Evolutionary conservation across 1,140 invertebrate genomes (phyloP).

Genomic region (Meloidogyne exigua): DNA sequence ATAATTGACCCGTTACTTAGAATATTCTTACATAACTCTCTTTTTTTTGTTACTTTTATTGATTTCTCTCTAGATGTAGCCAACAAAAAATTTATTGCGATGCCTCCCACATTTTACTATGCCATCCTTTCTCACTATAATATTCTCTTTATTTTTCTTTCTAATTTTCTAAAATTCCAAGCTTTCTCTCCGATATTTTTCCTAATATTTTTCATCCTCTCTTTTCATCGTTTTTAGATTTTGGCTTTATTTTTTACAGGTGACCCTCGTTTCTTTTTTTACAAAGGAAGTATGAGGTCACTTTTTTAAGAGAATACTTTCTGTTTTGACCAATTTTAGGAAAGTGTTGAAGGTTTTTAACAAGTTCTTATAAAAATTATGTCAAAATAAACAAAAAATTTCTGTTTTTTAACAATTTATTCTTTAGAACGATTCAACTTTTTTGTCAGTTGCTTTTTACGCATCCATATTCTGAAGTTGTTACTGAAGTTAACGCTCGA

Average conservation of each 20-base stretch:
- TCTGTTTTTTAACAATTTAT: neutral
- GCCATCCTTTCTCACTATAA: neutral
- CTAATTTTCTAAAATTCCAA: neutral
- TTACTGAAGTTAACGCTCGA: slow-evolving; percentile 30
- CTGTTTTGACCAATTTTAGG: neutral
- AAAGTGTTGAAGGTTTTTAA: neutral
- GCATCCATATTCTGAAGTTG: slow-evolving; percentile 35
- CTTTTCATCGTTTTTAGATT: slow-evolving; percentile 6
- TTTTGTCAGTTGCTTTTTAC: slow-evolving; percentile 39
- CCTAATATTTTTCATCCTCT: neutral
- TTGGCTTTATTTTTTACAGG: slow-evolving; percentile 4
- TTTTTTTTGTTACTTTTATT: neutral
- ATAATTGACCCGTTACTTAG: neutral
- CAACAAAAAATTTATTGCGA: neutral
- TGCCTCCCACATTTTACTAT: neutral
- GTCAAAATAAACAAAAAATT: too few species aligned
- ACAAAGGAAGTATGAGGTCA: neutral
- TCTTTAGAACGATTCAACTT: slow-evolving; percentile 39
- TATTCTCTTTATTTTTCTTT: neutral
- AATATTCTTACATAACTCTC: neutral
- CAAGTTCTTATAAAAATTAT: neutral
- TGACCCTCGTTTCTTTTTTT: neutral
- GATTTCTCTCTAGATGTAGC: neutral
- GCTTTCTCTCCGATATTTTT: neutral
- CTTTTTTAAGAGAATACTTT: neutral